Evolutionary conservation across 1,140 invertebrate genomes (phyloP).

Genomic region (Drosophila funebris): DNA sequence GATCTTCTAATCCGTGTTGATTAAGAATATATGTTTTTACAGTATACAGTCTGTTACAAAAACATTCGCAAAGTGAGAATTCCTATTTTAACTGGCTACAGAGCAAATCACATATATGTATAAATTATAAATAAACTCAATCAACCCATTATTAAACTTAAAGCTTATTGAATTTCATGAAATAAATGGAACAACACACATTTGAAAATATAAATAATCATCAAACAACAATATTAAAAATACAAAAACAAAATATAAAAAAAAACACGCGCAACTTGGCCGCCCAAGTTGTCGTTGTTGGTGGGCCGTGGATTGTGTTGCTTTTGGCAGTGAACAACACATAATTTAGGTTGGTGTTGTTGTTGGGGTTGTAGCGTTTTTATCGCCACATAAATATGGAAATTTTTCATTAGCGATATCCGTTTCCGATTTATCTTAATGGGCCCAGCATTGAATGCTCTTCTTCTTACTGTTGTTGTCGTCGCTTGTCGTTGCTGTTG

Average conservation of each 20-base stretch:
- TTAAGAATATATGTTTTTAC: no score
- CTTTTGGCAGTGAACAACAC: constrained; percentile 11
- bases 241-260: constrained; percentile 19
- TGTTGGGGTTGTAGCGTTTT: constrained; percentile 25
- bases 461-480: neutral
- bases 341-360: constrained; percentile 49
- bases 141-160: neutral
- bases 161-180: constrained; percentile 30
- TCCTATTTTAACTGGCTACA: no score
- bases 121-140: neutral
- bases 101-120: no score
- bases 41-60: no score
- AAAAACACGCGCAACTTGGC: constrained; percentile 46
- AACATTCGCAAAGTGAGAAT: no score
- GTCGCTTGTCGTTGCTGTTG: constrained; percentile 8
- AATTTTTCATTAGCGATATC: constrained; percentile 82
- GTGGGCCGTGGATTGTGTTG: constrained; percentile 30
- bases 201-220: constrained; percentile 6
- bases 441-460: constrained; percentile 30
- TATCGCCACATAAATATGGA: constrained; percentile 76
- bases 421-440: constrained; percentile 81
- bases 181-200: constrained; percentile 54
- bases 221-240: constrained; percentile 9
- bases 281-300: constrained; percentile 64
- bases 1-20: no score